Conservation (phyloP, 2,888 invertebrate genomes). For the Parnassius mnemosyne region DNA sequence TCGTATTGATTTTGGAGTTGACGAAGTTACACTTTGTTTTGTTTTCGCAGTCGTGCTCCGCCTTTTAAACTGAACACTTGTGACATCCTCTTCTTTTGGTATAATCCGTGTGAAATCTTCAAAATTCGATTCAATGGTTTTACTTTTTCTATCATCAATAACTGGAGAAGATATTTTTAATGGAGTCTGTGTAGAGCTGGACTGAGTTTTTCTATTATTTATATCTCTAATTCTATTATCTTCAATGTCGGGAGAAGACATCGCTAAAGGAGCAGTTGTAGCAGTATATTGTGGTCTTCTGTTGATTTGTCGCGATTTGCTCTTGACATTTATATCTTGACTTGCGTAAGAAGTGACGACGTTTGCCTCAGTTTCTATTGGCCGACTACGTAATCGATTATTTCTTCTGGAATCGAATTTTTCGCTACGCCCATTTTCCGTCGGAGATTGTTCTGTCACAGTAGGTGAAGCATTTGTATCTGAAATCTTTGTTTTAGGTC, state of each 20-base stretch:
- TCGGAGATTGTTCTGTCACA: slow-evolving; percentile 41
- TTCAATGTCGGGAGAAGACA: slow-evolving; percentile 7
- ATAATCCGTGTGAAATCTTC: slow-evolving; percentile 52
- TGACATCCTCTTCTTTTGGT: slow-evolving; percentile 43
- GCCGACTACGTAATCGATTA: slow-evolving; percentile 57
- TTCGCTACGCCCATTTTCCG: slow-evolving; percentile 52
- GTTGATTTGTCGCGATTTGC: slow-evolving; percentile 45
- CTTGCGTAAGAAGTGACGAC: slow-evolving; percentile 41
- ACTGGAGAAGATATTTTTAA: slow-evolving; percentile 43
- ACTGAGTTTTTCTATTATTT: slow-evolving; percentile 18
- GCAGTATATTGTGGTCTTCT: slow-evolving; percentile 30
- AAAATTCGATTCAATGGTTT: slow-evolving; percentile 50
- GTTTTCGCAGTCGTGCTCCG: slow-evolving; percentile 51
- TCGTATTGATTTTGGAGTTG: slow-evolving; percentile 41
- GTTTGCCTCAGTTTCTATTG: slow-evolving; percentile 41
- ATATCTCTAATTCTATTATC: slow-evolving; percentile 8
- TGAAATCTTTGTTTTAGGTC: slow-evolving; percentile 51
- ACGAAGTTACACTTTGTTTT: slow-evolving; percentile 42
- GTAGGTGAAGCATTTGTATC: slow-evolving; percentile 34
- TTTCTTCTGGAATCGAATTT: slow-evolving; percentile 66
- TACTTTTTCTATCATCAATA: slow-evolving; percentile 54
- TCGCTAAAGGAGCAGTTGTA: slow-evolving; percentile 8
- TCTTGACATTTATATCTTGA: slow-evolving; percentile 48
- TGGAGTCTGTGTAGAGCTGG: slow-evolving; percentile 39
- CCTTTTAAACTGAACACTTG: slow-evolving; percentile 52